Evolutionary conservation across 1,140 invertebrate species (phyloP), one percentile per base, ranked within the genome.

Genomic region (Papilio polytes): DNA sequence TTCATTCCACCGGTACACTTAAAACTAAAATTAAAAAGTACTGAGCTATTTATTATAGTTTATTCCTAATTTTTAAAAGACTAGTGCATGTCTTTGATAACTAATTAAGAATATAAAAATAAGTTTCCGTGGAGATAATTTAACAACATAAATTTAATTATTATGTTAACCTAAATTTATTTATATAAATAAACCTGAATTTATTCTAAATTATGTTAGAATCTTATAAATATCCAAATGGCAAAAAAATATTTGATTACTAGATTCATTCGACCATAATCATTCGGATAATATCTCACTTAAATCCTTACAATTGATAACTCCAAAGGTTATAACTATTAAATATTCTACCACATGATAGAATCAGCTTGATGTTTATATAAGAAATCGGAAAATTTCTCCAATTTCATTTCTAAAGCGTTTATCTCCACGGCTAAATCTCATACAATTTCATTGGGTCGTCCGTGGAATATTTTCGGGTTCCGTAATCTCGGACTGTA

Each of bases 381-480:
- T 74, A 95, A 81, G 82, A 92, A 93, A 82, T 95, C 93, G 6
- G 95, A 95, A 83, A 95, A 95, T 59, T 88, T 94, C 78, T 95
- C 94, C 41, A 95, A 84, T 89, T 92, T 95, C 80, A 87, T 92
- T 88, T 95, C 94, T 90, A 95, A 95, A 91, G 94, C 88, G 89
- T 94, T 93, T 95, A 95, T 95, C 94, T 95, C 95, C 94, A 90
- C 85, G 41, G 94, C 93, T 93, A 95, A 93, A 90, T 93, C 94
- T 95, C 95, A 95, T 95, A 95, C 90, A 87, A 95, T 92, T 81
- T 95, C 95, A 78, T 95, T 94, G 2, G 92, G 94, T 82, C 93
- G 94, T 20, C 86, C 91, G 44, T 91, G 85, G 66, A 95, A 95
- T 78, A 94, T 94, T n/a, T 92, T 89, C 1, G 94, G 93, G 83